Base-by-base conservation (phyloP, 1,140 invertebrate species). In the Meteorus sp. region DNA sequence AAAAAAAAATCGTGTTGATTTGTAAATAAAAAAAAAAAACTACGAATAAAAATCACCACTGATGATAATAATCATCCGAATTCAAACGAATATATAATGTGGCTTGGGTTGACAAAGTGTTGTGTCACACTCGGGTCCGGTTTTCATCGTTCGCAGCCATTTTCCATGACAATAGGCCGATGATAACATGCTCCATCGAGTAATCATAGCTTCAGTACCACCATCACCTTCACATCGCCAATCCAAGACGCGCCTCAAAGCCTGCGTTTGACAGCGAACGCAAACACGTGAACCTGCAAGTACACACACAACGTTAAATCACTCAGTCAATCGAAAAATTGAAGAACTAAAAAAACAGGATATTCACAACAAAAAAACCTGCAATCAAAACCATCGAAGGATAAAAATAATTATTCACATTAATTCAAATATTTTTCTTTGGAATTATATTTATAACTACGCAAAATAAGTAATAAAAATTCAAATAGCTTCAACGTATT, bases 131-230 rank as follows among this genome's bases (percentile, higher is more conserved):
- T 85, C 85, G 7, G 74, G 79, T 51, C 80, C 83, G 13, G 84
- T 78, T 55, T 70, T 73, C 50, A 82, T 82, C 8, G 86, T 79
- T 15, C 89, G 84, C n/a, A 89, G 73, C 91, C 91, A 93, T 73
- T 92, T 90, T 29, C 91, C 91, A 64, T 90, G 89, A 74, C 91
- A 93, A 61, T 89, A 88, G 7, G 89, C 86, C 27, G 86, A 86
- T 13, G 89, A 85, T 13, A 93, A 80, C 31, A 89, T 88, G 50
- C 86, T 88, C 85, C 89, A 93, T 31, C 90, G 82, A 13, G 90
- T 92, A 53, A 85, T 82, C 64, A 86, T 84, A 1, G 85, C 87
- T 17, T 86, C 81, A 22, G 88, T 84, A 1, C 89, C 89, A 20
- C 82, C 83, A 70, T 92, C 89, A 2, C 91, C 91, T 43, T 86